These are phyloP conservation scores for honey bee (Apis mellifera) DNA, from an alignment of 1,140 invertebrate species.

Conservation along the genomic window Amel_HAv3.1 CM009938.2:455501-456000, in stretches of 20 bases:
- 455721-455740: constrained; percentile 72
- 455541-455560: background rate
- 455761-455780: constrained; percentile 60
- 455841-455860: background rate
- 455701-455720: constrained; percentile 58
- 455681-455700: constrained; percentile 26
- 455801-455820: constrained; percentile 61
- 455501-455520: no score
- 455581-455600: background rate
- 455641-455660: background rate
- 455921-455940: background rate
- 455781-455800: constrained; percentile 58
- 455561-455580: background rate
- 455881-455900: background rate
- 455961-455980: background rate
- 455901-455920: background rate
- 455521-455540: no score
- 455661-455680: constrained; percentile 17
- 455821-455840: background rate
- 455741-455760: constrained; percentile 76
- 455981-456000: background rate
- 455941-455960: background rate
- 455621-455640: background rate
- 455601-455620: background rate
- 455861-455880: background rate